Percentiles rank a stretch among this genome's conserved stretches.
phyloP scores from a whole-genome alignment of 2,888 invertebrate species.

The Agrenia bidenticulata region DNA sequence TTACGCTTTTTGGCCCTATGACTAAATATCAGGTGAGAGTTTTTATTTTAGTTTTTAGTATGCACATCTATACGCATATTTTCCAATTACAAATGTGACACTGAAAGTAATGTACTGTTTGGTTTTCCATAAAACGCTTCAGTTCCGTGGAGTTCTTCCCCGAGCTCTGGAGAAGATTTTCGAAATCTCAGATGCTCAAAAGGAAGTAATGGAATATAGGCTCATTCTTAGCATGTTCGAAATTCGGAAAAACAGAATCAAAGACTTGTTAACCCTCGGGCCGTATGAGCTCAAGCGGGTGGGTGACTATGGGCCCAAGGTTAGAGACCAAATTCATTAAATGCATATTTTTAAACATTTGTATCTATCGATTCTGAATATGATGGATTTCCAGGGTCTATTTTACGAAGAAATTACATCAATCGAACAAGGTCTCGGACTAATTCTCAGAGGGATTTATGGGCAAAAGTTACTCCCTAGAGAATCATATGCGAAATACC shows the following conservation, averaged over 20 bases:
- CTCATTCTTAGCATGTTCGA: conserved; percentile 45
- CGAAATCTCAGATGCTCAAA: conserved; percentile 24
- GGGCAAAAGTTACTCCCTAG: conserved; percentile 44
- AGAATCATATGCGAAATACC: conserved; percentile 35
- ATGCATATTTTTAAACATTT: no score
- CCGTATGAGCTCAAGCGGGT: conserved; percentile 42
- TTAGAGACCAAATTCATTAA: no score
- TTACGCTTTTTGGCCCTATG: conserved; percentile 44
- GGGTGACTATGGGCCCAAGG: conserved; percentile 41
- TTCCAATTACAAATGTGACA: no score
- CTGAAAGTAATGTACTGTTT: neutral
- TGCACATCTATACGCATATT: no score
- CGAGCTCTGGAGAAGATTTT: conserved; percentile 46
- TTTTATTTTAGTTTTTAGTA: no score
- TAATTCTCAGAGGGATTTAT: conserved; percentile 41
- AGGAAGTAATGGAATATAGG: conserved; percentile 29
- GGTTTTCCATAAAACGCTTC: neutral
- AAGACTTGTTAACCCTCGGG: conserved; percentile 44
- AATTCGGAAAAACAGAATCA: conserved; percentile 44
- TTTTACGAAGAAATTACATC: conserved; percentile 38
- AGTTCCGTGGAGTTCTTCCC: conserved; percentile 48
- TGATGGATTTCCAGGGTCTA: conserved; percentile 6
- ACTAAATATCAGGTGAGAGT: conserved; percentile 41
- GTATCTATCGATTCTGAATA: no score
- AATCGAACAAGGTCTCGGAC: conserved; percentile 43